Conservation (phyloP, 2,113 vertebrate genomes). For the Heloderma charlesbogerti region DNA sequence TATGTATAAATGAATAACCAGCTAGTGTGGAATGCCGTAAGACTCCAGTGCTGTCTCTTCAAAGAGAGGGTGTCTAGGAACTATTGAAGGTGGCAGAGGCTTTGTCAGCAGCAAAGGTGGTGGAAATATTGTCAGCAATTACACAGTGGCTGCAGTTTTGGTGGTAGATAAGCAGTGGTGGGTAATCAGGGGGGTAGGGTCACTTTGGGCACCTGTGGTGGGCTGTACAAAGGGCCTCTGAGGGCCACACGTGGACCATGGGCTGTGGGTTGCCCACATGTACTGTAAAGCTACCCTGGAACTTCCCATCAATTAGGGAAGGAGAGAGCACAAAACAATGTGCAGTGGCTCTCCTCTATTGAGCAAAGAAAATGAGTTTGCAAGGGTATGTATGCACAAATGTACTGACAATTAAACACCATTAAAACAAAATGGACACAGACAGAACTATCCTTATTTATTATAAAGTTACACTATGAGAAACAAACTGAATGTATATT, state of each 20-base stretch:
- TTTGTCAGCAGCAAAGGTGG: too few species aligned
- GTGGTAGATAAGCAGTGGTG: too few species aligned
- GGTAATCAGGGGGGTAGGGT: too few species aligned
- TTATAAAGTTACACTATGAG: constrained; percentile 91
- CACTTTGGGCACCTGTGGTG: too few species aligned
- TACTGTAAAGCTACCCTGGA: not conserved
- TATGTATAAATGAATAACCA: not conserved
- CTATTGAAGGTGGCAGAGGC: too few species aligned
- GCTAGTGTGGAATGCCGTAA: not conserved
- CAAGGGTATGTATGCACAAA: not conserved
- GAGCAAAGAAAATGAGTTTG: not conserved
- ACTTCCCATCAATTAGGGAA: not conserved
- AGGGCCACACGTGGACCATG: too few species aligned
- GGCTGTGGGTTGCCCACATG: too few species aligned
- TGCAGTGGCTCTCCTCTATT: not conserved
- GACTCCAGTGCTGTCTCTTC: not conserved
- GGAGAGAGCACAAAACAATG: not conserved
- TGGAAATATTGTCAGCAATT: too few species aligned
- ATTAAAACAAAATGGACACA: constrained; percentile 54
- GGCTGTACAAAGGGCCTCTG: too few species aligned
- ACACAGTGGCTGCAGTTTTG: too few species aligned
- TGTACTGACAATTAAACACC: rapidly evolving
- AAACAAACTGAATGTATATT: constrained; percentile 86
- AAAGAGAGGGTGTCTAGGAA: not conserved
- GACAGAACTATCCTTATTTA: constrained; percentile 93